Evolutionary conservation across 2,797 vertebrate species (phyloP), one percentile per base, ranked within the genome.

Genomic region (Oreochromis grahami): DNA sequence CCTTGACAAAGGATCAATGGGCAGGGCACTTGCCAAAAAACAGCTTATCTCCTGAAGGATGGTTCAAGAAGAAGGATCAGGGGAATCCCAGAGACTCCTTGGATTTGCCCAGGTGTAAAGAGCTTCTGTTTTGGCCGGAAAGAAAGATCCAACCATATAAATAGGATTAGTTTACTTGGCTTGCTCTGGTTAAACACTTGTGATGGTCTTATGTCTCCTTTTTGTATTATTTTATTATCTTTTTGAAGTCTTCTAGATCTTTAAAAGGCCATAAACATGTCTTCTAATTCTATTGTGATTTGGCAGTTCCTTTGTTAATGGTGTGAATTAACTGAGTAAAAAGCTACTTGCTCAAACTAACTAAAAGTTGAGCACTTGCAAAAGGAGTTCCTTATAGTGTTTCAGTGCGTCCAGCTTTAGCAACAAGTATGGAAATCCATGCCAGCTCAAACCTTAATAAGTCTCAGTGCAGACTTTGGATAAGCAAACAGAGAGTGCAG

Each of bases 1-100:
- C 87, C 72, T 63, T 86, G 85, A 96, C 91, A 95, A 93, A 94
- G 89, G 94, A 95, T 94, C 91, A 95, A 95, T 93, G 85, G 87
- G 80, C 76, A 78, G 83, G 87, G 84, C 83, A 78, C 84, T 92
- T 83, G 80, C 81, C 86, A 94, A 92, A 87, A 91, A 56, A 5
- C 36, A 86, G 95, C 94, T 97, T 95, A 95, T 91, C 86, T 83
- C 79, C 58, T 80, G 78, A 87, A 90, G 82, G 65, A 70, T 84
- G 82, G 84, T 86, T 92, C 78, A 87, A 84, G 84, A 72, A 94
- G 82, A 78, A 48, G 78, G 77, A 92, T 88, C 72, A 74, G 41
- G 78, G 90, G 91, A 91, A 93, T 89, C 87, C n/a, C 12, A 85
- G 84, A 41, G 76, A 86, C 41, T 70, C 80, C 53, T 85, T 82